These are phyloP conservation scores for Siphlonurus alternatus DNA, from an alignment of 2,888 invertebrate genomes.

Conservation along the genomic window DNA sequence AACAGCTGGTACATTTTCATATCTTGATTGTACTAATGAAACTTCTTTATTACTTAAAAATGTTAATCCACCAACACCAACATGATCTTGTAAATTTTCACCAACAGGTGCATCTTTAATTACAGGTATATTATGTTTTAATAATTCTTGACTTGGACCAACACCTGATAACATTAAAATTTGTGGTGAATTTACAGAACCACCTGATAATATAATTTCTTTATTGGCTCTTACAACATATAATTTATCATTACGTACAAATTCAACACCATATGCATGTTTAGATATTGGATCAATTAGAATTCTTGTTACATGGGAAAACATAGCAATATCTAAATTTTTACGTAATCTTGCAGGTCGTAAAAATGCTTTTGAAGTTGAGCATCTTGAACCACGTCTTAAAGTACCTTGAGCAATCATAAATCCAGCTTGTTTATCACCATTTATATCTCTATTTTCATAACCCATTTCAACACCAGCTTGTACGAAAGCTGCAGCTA, in stretches of 20 bases:
- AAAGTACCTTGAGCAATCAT: conserved; percentile 27
- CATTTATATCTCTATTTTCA: conserved; percentile 72
- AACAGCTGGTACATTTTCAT: conserved; percentile 61
- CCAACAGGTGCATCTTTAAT: conserved; percentile 71
- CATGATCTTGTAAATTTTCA: conserved; percentile 75
- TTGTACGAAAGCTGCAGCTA: conserved; percentile 65
- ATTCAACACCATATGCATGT: conserved; percentile 30
- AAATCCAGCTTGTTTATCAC: conserved; percentile 56
- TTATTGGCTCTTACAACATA: conserved; percentile 59
- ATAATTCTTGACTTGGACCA: conserved; percentile 30
- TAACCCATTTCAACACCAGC: conserved; percentile 74
- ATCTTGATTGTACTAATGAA: conserved; percentile 60
- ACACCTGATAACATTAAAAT: conserved; percentile 78
- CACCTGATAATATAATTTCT: conserved; percentile 80
- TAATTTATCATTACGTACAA: conserved; percentile 52
- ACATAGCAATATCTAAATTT: conserved; percentile 74
- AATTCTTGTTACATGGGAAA: conserved; percentile 46
- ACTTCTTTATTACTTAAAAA: conserved; percentile 64
- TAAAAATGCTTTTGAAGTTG: conserved; percentile 74
- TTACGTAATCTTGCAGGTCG: conserved; percentile 58
- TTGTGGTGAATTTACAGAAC: conserved; percentile 87
- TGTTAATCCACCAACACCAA: conserved; percentile 69
- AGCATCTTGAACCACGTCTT: conserved; percentile 60
- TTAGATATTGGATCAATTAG: conserved; percentile 14
- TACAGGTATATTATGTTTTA: conserved; percentile 57